Base-by-base conservation (phyloP, 1,140 invertebrate species). In the Megathymus violae region DNA sequence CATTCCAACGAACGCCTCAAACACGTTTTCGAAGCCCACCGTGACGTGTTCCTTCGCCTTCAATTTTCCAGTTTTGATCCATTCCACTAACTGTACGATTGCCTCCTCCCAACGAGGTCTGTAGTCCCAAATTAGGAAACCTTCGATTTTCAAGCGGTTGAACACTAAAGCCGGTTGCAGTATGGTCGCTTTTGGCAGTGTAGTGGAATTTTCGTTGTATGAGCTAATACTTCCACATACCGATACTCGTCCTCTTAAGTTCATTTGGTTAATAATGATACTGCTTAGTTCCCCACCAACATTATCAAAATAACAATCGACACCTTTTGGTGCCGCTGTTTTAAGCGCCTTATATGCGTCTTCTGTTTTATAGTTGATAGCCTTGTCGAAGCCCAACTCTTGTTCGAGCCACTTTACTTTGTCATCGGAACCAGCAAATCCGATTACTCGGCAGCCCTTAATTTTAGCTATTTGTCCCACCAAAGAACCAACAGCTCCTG, bases 391-490 rank as follows among this genome's bases (percentile, higher is more conserved):
- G n/a, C 93, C 92, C 0, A 95, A 71, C 16, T 94, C 91, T 1
- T 93, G 65, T 46, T 92, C 92, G 0, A 95, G 72, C 94, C 94
- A 95, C 61, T 93, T 82, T 44, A 93, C 92, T 88, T 96, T 96
- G 0, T 93, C 93, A 52, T 95, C 93, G 1, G 91, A 60, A 9
- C 95, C 94, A 50, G 94, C 93, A 70, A 94, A 94, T 1, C 94
- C 95, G 70, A 96, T 94, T 0, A 95, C 95, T 59, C 81, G 92
- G 41, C 94, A 93, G 9, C 92, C 92, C 78, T 93, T 91, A 16
- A 94, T 93, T 78, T 95, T 95, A 1, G 92, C 94, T 48, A 96
- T 94, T 85, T 96, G 95, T 2, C 94, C 95, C 1, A 95, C 95
- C 14, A 93, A 76, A 64, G 91, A 93, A 2, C 94, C 95, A 13